Evolutionary conservation across 2,888 invertebrate genomes (phyloP).

Genomic region (Cinara cedri): DNA sequence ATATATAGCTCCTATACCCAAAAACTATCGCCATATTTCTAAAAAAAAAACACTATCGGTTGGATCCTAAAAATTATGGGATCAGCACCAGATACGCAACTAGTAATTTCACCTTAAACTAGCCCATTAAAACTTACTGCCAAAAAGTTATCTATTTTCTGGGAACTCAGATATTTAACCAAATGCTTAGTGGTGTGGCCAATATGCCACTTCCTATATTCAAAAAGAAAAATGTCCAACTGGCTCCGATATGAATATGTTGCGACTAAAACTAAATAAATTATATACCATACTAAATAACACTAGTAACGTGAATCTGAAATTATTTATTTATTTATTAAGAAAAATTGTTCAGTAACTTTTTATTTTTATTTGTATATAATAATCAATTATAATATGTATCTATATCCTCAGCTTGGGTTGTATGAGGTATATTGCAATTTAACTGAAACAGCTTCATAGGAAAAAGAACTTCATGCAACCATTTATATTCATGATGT

Average conservation of each 20-base stretch:
- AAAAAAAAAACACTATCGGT: slow-evolving; percentile 11
- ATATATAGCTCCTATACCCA: too few species aligned
- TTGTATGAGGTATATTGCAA: too few species aligned
- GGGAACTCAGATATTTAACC: neutral
- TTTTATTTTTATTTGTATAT: too few species aligned
- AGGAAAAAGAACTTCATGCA: too few species aligned
- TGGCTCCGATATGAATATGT: neutral
- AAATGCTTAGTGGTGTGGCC: neutral
- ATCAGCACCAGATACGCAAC: slow-evolving; percentile 9
- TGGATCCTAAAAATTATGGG: neutral
- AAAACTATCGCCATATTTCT: neutral
- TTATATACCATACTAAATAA: neutral
- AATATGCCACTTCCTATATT: neutral
- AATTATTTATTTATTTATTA: neutral
- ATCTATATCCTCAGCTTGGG: too few species aligned
- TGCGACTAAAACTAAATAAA: neutral
- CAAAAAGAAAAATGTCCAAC: neutral
- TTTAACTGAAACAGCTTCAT: too few species aligned
- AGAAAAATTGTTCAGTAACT: too few species aligned
- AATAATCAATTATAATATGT: too few species aligned
- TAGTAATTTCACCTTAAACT: neutral
- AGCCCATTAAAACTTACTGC: neutral
- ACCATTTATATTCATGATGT: too few species aligned
- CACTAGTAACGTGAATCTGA: neutral
- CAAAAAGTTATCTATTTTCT: neutral